A percentile compares a stretch with the other conserved stretches of the same genome.
Evolutionary conservation across 2,888 invertebrate species (phyloP).

Genomic region (Hedya salicella): DNA sequence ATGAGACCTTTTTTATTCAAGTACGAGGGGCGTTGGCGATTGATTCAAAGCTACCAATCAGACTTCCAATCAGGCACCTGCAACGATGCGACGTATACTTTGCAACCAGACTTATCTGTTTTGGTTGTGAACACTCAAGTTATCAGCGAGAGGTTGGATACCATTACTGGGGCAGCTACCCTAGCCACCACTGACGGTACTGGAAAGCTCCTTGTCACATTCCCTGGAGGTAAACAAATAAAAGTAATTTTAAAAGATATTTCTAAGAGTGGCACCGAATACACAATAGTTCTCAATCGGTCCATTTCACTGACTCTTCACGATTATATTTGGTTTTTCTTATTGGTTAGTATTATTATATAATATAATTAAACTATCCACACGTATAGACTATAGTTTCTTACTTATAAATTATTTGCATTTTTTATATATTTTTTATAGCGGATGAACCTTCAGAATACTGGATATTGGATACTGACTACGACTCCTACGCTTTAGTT

Average conservation of each 20-base stretch:
- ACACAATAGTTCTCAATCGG: too few relatives aligned
- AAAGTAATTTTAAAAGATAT: too few relatives aligned
- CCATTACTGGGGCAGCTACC: constrained; percentile 59
- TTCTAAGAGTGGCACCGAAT: too few relatives aligned
- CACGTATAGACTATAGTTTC: too few relatives aligned
- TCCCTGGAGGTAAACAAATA: constrained; percentile 72
- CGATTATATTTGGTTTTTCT: neutral
- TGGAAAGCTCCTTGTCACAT: constrained; percentile 86
- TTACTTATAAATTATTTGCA: neutral
- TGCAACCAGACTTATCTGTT: constrained; percentile 50
- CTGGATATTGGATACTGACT: constrained; percentile 84
- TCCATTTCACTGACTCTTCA: neutral
- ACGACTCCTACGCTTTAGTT: constrained; percentile 85
- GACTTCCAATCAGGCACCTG: constrained; percentile 64
- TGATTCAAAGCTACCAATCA: constrained; percentile 64
- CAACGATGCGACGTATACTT: constrained; percentile 60
- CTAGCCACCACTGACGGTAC: constrained; percentile 82
- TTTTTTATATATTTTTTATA: constrained; percentile 48
- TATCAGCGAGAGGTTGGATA: constrained; percentile 53
- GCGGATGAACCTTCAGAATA: constrained; percentile 56
- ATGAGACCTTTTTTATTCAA: constrained; percentile 40
- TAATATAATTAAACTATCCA: too few relatives aligned
- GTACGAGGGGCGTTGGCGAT: constrained; percentile 65
- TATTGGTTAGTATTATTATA: too few relatives aligned
- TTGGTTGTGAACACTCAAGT: constrained; percentile 65